Base-by-base conservation (phyloP, 2,113 vertebrate genomes). In the Plestiodon gilberti region DNA sequence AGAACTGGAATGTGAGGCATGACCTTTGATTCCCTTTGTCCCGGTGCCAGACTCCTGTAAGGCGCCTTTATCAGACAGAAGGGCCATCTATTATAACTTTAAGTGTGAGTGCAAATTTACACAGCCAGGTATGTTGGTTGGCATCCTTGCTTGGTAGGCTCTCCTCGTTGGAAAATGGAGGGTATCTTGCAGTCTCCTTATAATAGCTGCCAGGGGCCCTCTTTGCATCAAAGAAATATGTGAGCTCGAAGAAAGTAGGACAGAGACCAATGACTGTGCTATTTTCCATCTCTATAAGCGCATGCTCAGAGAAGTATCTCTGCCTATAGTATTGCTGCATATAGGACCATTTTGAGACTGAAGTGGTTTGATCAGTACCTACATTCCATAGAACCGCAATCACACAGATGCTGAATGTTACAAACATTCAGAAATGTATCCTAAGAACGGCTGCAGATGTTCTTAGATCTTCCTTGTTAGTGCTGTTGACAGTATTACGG, bases 31-130 rank as follows among this genome's bases (percentile, higher is more conserved):
- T 94, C 85, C 73, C 92, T 91, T 89, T 94, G 92, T 93, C 93
- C 40, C 90, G 81, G 69, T 93, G 92, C 94, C 94, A 94, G 93
- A 94, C 90, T 95, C 93, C 93, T 91, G 87, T 90, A 92, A 91
- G 88, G 91, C 80, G 92, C 92, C 85, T 88, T 94, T 95, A 95
- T 94, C 93, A 90, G 88, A 91, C 90, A 92, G 86, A 89, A 84
- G 94, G 82, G 80, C 69, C 77, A 61, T 67, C 90, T 90, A 91
- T 93, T 93, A 83, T 78, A 87, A 90, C 3, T 35, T 94, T 84
- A 93, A 95, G 94, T 92, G 75, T 43, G 77, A 92, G 88, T 69
- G 88, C 90, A 95, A 95, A 95, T 95, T 95, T 95, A 95, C 95
- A 65, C 86, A 93, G 91, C 89, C 55, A 0, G 80, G 80, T 93